Conservation (phyloP, 2,113 vertebrate species). For the Neoarius graeffei region DNA sequence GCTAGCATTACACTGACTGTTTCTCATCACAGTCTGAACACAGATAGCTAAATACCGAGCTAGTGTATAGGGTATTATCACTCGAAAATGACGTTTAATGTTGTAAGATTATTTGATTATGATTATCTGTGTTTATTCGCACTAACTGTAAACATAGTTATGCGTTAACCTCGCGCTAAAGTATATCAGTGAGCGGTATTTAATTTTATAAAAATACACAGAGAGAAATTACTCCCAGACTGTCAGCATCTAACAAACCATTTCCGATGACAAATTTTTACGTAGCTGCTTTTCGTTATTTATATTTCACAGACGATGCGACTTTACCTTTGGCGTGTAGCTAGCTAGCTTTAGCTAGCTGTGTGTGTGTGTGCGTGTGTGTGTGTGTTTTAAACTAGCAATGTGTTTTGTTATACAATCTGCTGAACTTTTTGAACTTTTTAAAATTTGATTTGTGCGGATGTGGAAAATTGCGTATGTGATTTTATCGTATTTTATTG, state of each 20-base stretch:
- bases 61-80: background rate
- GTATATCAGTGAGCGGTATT: background rate
- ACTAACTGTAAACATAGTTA: background rate
- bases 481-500: constrained; percentile 26
- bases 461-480: background rate
- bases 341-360: background rate
- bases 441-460: constrained; percentile 63
- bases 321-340: background rate
- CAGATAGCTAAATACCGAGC: background rate
- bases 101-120: background rate
- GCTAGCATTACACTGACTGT: background rate
- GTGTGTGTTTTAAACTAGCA: background rate
- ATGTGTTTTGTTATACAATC: constrained; percentile 28
- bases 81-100: background rate
- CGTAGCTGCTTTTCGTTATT: background rate
- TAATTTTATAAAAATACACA: background rate
- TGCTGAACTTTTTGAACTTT: constrained; percentile 58
- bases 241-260: too few species aligned
- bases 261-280: too few species aligned
- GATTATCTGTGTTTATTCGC: background rate
- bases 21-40: background rate
- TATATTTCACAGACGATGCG: background rate
- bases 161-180: background rate
- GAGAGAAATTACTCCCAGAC: too few species aligned
- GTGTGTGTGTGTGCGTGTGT: background rate